Evolutionary conservation across 2,888 invertebrate genomes (phyloP), one percentile per base, ranked within the genome.

Genomic region (Adelphocoris suturalis): DNA sequence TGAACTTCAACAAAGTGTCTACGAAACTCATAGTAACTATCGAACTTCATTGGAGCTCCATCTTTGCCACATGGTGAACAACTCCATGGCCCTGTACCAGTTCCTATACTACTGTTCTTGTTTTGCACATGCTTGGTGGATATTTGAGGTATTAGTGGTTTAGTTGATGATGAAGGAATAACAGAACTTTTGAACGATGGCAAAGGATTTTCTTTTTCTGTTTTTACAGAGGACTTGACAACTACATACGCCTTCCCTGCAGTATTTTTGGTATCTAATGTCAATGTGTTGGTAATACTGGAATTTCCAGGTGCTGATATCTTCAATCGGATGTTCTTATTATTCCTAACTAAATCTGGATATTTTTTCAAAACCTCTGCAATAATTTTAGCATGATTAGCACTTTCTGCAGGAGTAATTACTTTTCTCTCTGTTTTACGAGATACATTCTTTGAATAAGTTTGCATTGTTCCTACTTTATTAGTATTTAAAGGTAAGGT

Each of bases 291-390:
- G 12, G 91, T 87, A n/a, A 85, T 27, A 80, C n/a, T 78, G 16
- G 87, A 61, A 46, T 68, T 89, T 52, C 86, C 90, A n/a, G 91
- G 90, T 16, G 92, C 90, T 93, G 97, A 95, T 91, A 98, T 97
- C 94, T 97, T 97, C 19, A 98, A 93, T 93, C 97, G 96, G 52
- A 98, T 97, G 92, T 97, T 98, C 93, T 97, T 97, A 92, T 97
- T 97, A 92, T 96, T 96, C 93, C 97, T 97, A 0, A 97, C 96
- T 90, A 98, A 94, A 93, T 97, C 97, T 0, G 98, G 97, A 94
- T 97, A 97, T 93, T 97, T 97, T 92, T 97, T 97, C 57, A 98
- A 93, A 0, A 98, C 97, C 93, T 92, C 91, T 14, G 97, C 96
- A 90, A 98, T 97, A 86, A 98, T 97, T 94, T 97, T 97, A 0